Base-by-base conservation (phyloP, 2,113 vertebrate species). In the Mobula hypostoma region DNA sequence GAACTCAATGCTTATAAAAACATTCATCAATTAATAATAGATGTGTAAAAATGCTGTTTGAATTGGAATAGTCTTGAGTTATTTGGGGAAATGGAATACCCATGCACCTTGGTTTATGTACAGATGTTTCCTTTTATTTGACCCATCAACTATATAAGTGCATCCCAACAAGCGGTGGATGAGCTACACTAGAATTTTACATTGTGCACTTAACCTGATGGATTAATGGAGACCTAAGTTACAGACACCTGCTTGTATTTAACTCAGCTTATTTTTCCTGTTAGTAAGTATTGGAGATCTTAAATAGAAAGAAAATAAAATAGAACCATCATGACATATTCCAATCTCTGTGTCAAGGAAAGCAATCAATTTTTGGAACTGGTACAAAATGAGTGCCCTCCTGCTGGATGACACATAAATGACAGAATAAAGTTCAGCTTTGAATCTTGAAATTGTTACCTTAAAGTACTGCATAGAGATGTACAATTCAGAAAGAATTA, bases 381-480 rank as follows among this genome's bases (percentile, higher is more conserved):
- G 0, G 7, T 90, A 63, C 87, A 68, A 90, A 90, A 19, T 90
- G 24, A 93, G 68, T 93, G 91, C 91, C 91, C 91, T 9, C 70
- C 68, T 74, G 36, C 91, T 56, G 91, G 36, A 74, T 92, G 27
- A 11, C 7, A 72, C 2, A 72, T 68, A 63, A 92, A 72, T 66
- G 48, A 48, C 48, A 48, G 48, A 48, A 48, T 19, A 72, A 48
- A n/a, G 58, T 88, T 15, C 27, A 88, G 29, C 58, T 85, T 6
- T 88, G 83, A 27, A 6, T 88, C 83, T 63, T 63, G 27, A 29
- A 15, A 21, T n/a, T 58, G n/a, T 63, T n/a, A 27, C 27, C 27
- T 61, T 63, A 27, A 76, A 4, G 24, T 63, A 61, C 56, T n/a
- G 29, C 58, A 29, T 61, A 88, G 27, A 87, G 15, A 63, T 29